Percentiles rank a stretch among this genome's conserved stretches.
Evolutionary conservation across 1,140 invertebrate genomes (phyloP).

Genomic region (Hylaeus volcanicus): DNA sequence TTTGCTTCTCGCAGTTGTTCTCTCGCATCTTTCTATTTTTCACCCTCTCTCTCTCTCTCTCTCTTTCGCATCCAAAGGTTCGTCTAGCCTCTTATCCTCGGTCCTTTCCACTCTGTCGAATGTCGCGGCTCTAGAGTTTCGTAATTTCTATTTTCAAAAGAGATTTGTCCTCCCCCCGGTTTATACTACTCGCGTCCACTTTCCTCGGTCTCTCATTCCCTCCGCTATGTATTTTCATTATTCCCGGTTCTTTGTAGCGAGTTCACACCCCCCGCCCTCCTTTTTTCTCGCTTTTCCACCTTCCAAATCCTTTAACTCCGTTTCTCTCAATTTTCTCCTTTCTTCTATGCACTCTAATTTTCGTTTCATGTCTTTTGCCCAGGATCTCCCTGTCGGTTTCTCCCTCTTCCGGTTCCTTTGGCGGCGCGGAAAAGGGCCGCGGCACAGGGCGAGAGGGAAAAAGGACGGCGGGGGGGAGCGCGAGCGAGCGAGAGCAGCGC

Average conservation of each 20-base stretch:
- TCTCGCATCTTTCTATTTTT: too few relatives aligned
- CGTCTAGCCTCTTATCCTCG: neutral
- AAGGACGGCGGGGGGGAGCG: neutral
- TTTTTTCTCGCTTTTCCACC: neutral
- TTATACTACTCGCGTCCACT: neutral
- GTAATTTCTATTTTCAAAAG: neutral
- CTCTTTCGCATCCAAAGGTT: too few relatives aligned
- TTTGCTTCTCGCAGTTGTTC: too few relatives aligned
- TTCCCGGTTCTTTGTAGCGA: neutral
- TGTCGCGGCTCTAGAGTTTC: neutral
- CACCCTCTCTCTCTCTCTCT: too few relatives aligned
- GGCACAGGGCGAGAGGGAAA: neutral
- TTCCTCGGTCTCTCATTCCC: neutral
- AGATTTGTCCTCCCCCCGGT: neutral
- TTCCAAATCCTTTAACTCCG: neutral
- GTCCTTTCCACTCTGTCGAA: neutral
- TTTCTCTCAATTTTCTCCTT: constrained; percentile 2
- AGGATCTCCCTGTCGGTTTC: constrained; percentile 4
- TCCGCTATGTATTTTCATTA: neutral
- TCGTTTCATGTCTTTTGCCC: neutral
- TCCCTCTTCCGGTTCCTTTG: neutral
- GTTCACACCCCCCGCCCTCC: too few relatives aligned
- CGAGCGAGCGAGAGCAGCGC: too few relatives aligned
- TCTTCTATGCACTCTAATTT: neutral
- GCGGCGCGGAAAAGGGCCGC: neutral